These are phyloP conservation scores for Clarias gariepinus DNA, from an alignment of 2,113 vertebrate species.

Conservation along the genomic window DNA sequence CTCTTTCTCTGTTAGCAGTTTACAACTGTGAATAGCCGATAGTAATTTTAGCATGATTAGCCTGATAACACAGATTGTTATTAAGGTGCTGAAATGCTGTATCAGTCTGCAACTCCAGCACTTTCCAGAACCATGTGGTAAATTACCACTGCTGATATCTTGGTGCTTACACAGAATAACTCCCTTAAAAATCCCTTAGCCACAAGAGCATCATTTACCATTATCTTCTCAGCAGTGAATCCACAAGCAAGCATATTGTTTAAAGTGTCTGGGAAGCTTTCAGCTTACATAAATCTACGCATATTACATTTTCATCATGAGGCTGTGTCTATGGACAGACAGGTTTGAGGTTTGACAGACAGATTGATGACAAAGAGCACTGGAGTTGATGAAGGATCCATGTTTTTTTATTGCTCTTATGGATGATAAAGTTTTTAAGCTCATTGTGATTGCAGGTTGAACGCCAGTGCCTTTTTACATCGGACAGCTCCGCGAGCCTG, in stretches of 20 bases:
- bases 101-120: conserved; percentile 15
- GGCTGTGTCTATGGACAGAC: neutral
- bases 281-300: neutral
- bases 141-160: conserved; percentile 13
- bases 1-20: neutral
- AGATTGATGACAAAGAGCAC: neutral
- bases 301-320: neutral
- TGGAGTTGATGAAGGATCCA: neutral
- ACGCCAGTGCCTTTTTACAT: too few species aligned
- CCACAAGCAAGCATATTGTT: neutral
- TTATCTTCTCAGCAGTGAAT: conserved; percentile 6
- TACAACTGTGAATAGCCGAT: neutral
- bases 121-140: conserved; percentile 17
- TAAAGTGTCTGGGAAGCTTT: neutral
- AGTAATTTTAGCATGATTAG: conserved; percentile 9
- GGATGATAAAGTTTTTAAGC: too few species aligned
- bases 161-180: conserved; percentile 21
- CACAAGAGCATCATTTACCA: conserved; percentile 5
- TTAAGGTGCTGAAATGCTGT: neutral
- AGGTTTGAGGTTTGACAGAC: neutral
- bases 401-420: neutral
- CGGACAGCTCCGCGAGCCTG: too few species aligned
- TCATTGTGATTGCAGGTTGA: too few species aligned
- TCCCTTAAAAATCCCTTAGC: neutral
- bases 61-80: conserved; percentile 17